Evolutionary conservation across 2,113 vertebrate species (phyloP), one percentile per base, ranked within the genome.

Genomic region (Neodontobutis hainanensis): DNA sequence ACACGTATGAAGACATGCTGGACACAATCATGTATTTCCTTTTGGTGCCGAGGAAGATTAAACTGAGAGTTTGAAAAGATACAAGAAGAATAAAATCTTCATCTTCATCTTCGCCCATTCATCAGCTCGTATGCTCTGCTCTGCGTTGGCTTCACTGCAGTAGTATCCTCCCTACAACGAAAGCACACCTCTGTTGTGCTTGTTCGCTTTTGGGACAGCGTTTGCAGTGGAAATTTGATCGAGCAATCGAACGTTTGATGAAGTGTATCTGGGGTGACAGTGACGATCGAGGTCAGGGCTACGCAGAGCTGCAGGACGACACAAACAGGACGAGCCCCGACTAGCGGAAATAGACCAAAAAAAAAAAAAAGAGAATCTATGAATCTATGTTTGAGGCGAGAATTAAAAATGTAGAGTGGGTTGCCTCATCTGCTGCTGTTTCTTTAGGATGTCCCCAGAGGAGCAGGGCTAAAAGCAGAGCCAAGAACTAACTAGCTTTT

Each of bases 261-360:
- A 78, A 61, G 73, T 75, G 82, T 61, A 71, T 80, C 64, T 75
- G 87, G 69, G 76, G 7, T 75, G 85, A 59, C 60, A 59, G 75
- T 42, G 78, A 83, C 59, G 82, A 87, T 89, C 77, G 80, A 84
- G 84, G 81, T 88, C 85, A 88, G 70, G 9, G 77, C 81, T 75
- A 10, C 67, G 1, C 65, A 11, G 11, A 75, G 63, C 78, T 75
- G 49, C 58, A 68, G 79, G 48, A 77, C 65, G 77, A 70, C 77
- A 80, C 71, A 61, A 65, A 70, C 85, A 77, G 79, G 77, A 45
- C 45, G 63, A 56, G 19, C 19, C 19, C 19, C 16, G 7, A 11
- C 19, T 40, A 73, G 79, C 86, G 53, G 59, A 88, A 91, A 90
- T 86, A 91, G 86, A 73, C 71, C 70, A 73, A 0, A 14, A 77